phyloP scores from a whole-genome alignment of 1,140 invertebrate species.

The Delia radicum region DNA sequence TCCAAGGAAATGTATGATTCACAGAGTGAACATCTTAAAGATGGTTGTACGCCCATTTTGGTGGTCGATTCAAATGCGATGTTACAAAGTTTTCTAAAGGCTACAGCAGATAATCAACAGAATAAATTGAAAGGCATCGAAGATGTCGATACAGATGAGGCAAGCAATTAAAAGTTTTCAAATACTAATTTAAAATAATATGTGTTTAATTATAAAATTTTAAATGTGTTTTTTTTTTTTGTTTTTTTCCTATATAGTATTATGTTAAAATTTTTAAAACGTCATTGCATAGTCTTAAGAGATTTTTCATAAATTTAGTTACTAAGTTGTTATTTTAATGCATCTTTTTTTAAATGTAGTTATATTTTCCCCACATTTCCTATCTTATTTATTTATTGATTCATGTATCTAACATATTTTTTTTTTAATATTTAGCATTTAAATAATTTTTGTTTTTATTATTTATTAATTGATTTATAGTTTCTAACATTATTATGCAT shows the following conservation, averaged over 20 bases:
- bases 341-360: too few species aligned
- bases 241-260: neutral
- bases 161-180: conserved; percentile 41
- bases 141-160: conserved; percentile 51
- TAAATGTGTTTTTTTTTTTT: neutral
- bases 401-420: neutral
- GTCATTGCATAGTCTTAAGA: neutral
- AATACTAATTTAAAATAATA: neutral
- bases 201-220: too few species aligned
- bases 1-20: conserved; percentile 65
- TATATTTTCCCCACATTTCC: neutral
- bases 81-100: conserved; percentile 42
- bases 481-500: too few species aligned
- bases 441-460: neutral
- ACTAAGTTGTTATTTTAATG: neutral
- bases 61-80: conserved; percentile 55
- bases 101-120: conserved; percentile 37
- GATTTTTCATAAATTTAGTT: neutral
- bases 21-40: conserved; percentile 64
- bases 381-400: neutral
- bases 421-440: neutral
- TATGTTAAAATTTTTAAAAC: neutral
- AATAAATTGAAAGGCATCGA: conserved; percentile 47
- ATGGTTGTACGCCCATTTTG: conserved; percentile 69
- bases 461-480: too few species aligned